Conservation (phyloP, 2,888 invertebrate genomes). For the Caenorhabditis sinica region DNA sequence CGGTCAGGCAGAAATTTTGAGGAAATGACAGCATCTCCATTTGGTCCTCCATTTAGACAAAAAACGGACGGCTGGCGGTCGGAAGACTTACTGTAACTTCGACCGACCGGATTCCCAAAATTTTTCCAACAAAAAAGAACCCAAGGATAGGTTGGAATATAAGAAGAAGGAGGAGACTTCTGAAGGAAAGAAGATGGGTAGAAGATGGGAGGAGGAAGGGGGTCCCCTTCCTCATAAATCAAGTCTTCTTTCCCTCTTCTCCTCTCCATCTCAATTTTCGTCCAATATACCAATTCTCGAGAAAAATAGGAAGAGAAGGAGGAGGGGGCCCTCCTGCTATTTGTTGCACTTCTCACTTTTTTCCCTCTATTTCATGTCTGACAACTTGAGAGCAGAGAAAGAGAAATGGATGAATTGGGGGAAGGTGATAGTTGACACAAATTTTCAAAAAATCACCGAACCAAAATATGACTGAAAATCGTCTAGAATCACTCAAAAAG, state of each 20-base stretch:
- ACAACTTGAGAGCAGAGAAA: too few species aligned
- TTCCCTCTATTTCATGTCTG: background rate
- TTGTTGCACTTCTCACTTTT: slow-evolving; percentile 5
- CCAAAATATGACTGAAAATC: too few species aligned
- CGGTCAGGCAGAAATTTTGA: too few species aligned
- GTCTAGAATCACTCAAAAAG: too few species aligned
- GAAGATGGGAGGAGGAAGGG: slow-evolving; percentile 9
- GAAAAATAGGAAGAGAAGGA: slow-evolving; percentile 24
- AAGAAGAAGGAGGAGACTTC: slow-evolving; percentile 17
- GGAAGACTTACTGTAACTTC: too few species aligned
- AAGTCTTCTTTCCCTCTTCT: slow-evolving; percentile 16
- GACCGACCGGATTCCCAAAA: too few species aligned
- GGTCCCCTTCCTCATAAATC: slow-evolving; percentile 34
- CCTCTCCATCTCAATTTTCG: background rate
- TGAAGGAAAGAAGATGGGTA: background rate
- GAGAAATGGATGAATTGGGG: too few species aligned
- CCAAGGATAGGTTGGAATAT: slow-evolving; percentile 16
- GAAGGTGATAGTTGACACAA: too few species aligned
- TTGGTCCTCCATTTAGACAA: too few species aligned
- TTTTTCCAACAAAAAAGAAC: background rate
- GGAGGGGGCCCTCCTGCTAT: slow-evolving; percentile 27
- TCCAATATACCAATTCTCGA: slow-evolving; percentile 5
- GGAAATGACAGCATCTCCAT: too few species aligned
- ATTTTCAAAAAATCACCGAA: too few species aligned
- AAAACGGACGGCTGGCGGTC: too few species aligned